Conservation (phyloP, 2,113 vertebrate species). For the Pteronura brasiliensis region DNA sequence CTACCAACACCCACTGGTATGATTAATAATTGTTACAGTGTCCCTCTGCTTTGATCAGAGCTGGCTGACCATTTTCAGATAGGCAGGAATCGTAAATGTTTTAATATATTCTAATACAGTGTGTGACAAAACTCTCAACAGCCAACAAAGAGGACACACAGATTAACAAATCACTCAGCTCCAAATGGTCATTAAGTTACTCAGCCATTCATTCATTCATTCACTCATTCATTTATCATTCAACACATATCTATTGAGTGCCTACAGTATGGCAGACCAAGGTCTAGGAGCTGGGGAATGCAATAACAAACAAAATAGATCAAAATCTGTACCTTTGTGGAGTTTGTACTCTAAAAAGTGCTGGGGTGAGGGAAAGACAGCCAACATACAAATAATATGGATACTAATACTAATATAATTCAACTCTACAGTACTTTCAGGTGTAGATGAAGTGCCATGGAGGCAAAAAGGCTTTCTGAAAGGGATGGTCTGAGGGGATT, state of each 20-base stretch:
- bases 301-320: background rate
- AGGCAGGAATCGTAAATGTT: background rate
- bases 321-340: background rate
- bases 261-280: background rate
- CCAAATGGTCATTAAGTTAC: background rate
- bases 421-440: background rate
- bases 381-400: background rate
- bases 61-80: background rate
- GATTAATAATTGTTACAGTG: background rate
- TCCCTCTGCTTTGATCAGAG: no score
- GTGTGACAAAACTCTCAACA: background rate
- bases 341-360: background rate
- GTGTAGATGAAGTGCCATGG: background rate
- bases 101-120: background rate
- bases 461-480: background rate
- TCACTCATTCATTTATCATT: background rate
- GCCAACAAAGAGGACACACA: background rate
- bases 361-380: background rate
- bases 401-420: background rate
- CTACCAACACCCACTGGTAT: rapidly evolving
- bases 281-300: background rate
- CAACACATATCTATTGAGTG: background rate
- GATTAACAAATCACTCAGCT: background rate
- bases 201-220: background rate
- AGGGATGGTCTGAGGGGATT: background rate